Base-by-base conservation (phyloP, 2,888 invertebrate species). In the Caenorhabditis uteleia region DNA sequence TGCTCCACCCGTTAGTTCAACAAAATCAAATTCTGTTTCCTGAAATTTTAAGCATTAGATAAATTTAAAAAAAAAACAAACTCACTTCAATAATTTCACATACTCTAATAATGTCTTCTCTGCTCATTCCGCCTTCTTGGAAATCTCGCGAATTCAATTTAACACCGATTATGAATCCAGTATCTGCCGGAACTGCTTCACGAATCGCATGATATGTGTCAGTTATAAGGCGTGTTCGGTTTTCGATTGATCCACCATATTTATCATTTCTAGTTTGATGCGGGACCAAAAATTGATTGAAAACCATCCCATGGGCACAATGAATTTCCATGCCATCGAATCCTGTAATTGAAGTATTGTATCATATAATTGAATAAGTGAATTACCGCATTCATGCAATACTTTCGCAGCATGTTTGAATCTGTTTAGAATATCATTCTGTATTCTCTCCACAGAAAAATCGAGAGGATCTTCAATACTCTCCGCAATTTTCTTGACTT, bases 101-200 rank as follows among this genome's bases (percentile, higher is more conserved):
- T 16, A 62, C 39, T 27, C 34, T 16, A 8, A 44, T 27, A 27
- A 62, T 69, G 20, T 77, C 75, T 8, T 70, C 51, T 3, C 58
- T 39, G 26, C 54, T 36, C 6, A 77, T 55, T n/a, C 77, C 77
- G 18, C 66, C 46, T 4, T 59, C 51, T 64, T 77, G 77, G 46
- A 77, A 77, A 39, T 77, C 77, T 29, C 68, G 56, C 7, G 77
- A 77, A 46, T 77, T 77, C 16, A 77, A 47, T 49, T 77, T 77
- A 26, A 76, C 66, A 18, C 77, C 77, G 4, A 77, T 58, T 14
- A 75, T 18, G 34, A 77, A 77, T 3, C 71, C 71, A 10, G 68
- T 74, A 16, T 16, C 33, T 33, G 42, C 44, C 4, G 55, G 55
- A 27, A 62, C 48, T 10, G 25, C 20, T 39, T 43, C n/a, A 7